Conservation (phyloP, 1,140 invertebrate species). For the Paraescarpia echinospica region DNA sequence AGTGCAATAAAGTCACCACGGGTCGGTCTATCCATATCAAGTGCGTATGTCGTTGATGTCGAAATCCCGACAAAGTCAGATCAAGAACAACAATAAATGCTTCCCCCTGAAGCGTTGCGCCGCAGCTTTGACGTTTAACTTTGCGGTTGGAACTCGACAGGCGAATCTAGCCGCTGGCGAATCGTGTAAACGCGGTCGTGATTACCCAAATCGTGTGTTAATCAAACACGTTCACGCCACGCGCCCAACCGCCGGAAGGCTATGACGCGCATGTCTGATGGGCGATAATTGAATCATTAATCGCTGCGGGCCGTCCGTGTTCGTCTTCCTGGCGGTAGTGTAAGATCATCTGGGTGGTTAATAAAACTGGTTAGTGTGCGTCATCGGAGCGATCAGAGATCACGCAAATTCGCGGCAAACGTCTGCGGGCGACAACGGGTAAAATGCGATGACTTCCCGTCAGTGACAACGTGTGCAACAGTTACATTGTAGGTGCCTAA, state of each 20-base stretch:
- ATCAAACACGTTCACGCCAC: background rate
- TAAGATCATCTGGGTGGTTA: background rate
- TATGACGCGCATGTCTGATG: background rate
- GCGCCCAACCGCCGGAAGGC: background rate
- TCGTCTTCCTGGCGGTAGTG: background rate
- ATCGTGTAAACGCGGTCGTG: background rate
- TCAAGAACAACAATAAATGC: background rate
- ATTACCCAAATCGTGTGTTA: background rate
- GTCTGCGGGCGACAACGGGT: background rate
- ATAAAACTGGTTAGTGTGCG: background rate
- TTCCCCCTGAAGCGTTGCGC: background rate
- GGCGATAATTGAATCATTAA: constrained; percentile 1
- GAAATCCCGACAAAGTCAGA: background rate
- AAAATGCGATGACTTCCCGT: background rate
- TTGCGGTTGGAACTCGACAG: background rate
- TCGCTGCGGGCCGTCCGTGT: background rate
- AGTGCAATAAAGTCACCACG: background rate
- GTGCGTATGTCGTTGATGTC: background rate
- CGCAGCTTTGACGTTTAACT: background rate
- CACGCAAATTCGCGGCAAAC: background rate
- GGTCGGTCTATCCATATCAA: background rate
- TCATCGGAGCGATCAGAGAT: background rate
- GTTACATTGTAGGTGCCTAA: background rate
- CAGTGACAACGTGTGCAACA: background rate
- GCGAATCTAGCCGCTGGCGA: background rate